Conservation (phyloP, 2,113 vertebrate genomes). For the Macquaria ambigua region DNA sequence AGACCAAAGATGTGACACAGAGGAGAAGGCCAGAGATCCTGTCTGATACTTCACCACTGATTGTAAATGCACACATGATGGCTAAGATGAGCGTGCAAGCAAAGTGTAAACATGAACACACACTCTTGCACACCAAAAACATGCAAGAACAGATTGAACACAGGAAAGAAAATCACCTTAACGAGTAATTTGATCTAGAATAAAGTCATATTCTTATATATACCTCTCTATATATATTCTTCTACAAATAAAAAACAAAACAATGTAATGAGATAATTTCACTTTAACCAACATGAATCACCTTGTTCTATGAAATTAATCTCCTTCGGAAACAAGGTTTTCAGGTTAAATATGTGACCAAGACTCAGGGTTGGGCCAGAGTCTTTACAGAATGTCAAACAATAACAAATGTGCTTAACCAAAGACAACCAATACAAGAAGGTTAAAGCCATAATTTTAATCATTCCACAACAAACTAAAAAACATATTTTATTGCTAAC, state of each 20-base stretch:
- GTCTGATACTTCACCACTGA: constrained; percentile 15
- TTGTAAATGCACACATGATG: constrained; percentile 18
- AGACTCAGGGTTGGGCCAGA: not conserved
- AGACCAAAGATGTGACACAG: constrained; percentile 52
- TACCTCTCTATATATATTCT: not conserved
- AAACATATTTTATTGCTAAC: too few relatives aligned
- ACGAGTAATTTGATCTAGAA: not conserved
- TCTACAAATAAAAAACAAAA: not conserved
- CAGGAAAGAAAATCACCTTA: not conserved
- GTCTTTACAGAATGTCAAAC: not conserved
- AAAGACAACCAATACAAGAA: not conserved
- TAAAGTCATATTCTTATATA: too few relatives aligned
- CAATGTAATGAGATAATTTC: not conserved
- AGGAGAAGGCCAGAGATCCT: constrained; percentile 29
- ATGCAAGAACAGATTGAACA: not conserved
- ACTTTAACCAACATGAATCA: not conserved
- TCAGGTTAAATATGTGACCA: not conserved
- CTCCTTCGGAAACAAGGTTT: not conserved
- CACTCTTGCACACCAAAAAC: not conserved
- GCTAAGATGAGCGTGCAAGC: not conserved
- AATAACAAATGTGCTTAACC: not conserved
- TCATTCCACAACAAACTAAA: not conserved
- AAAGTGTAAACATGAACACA: not conserved
- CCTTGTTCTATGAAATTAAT: not conserved
- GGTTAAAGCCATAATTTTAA: not conserved